These are phyloP conservation scores for Dreissena rostriformis DNA, from an alignment of 1,140 invertebrate species.

Conservation along the genomic window DNA sequence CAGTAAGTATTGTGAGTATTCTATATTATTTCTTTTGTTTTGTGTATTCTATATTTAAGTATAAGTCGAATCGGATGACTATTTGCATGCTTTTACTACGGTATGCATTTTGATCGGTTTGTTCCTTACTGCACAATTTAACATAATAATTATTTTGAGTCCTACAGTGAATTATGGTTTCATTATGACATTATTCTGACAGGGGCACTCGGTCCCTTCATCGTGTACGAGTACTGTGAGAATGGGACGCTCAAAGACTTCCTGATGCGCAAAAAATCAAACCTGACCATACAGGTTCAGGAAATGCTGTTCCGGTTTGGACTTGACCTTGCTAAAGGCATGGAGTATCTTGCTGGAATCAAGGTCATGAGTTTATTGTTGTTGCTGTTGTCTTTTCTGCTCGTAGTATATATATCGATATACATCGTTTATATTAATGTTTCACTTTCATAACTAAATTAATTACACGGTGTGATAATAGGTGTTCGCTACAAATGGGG, in stretches of 20 bases:
- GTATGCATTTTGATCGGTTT: too few species aligned
- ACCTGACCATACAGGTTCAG: constrained; percentile 83
- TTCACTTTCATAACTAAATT: neutral
- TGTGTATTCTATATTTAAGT: too few species aligned
- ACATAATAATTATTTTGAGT: too few species aligned
- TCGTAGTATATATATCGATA: neutral
- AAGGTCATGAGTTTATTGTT: constrained; percentile 84
- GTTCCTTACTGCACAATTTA: too few species aligned
- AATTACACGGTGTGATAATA: too few species aligned
- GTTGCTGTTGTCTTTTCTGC: neutral
- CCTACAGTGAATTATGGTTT: too few species aligned
- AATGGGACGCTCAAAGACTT: constrained; percentile 50
- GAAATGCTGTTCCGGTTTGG: constrained; percentile 97
- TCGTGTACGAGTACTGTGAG: constrained; percentile 51
- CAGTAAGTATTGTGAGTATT: neutral
- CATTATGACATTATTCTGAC: neutral
- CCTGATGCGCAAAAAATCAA: constrained; percentile 6
- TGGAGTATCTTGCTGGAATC: constrained; percentile 96
- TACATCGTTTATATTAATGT: neutral
- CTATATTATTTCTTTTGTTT: too few species aligned
- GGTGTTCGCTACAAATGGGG: too few species aligned
- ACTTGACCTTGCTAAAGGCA: constrained; percentile 96
- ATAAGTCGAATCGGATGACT: neutral
- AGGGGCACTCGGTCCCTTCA: constrained; percentile 33
- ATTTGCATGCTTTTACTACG: too few species aligned